These are phyloP conservation scores for Ectropis grisescens DNA, from an alignment of 1,140 invertebrate genomes.

Conservation along the genomic window DNA sequence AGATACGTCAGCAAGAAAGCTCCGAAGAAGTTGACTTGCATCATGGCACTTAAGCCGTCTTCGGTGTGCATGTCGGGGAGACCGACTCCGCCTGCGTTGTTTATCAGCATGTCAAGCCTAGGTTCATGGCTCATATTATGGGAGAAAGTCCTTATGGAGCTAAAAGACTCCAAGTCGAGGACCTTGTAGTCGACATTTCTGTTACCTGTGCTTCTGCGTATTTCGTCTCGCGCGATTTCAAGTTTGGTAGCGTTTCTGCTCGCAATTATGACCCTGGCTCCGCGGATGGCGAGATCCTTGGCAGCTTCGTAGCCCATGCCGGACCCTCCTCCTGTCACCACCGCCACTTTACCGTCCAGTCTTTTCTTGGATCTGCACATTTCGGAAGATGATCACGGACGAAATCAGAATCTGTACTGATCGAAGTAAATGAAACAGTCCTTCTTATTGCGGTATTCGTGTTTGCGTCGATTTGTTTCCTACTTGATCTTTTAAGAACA, in stretches of 20 bases:
- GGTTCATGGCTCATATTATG: slow-evolving; percentile 48
- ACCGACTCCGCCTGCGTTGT: slow-evolving; percentile 79
- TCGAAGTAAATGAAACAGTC: too few species aligned
- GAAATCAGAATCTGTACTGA: too few species aligned
- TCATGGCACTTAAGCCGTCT: slow-evolving; percentile 78
- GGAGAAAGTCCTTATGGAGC: slow-evolving; percentile 48
- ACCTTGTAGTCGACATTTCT: slow-evolving; percentile 29
- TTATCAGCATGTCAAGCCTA: slow-evolving; percentile 77
- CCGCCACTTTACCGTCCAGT: slow-evolving; percentile 76
- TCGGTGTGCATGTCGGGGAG: slow-evolving; percentile 52
- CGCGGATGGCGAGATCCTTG: slow-evolving; percentile 74
- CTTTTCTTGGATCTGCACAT: slow-evolving; percentile 34
- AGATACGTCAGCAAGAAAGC: slow-evolving; percentile 82
- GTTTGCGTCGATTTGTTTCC: too few species aligned
- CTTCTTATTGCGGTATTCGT: too few species aligned
- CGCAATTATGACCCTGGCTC: slow-evolving; percentile 83
- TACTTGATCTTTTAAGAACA: too few species aligned
- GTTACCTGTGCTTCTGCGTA: slow-evolving; percentile 37
- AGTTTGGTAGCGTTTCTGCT: slow-evolving; percentile 73
- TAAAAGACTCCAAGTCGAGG: slow-evolving; percentile 44
- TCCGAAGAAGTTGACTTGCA: slow-evolving; percentile 78
- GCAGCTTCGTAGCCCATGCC: slow-evolving; percentile 88
- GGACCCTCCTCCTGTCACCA: slow-evolving; percentile 87
- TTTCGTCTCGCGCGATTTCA: slow-evolving; percentile 43
- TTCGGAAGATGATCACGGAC: too few species aligned